These are phyloP conservation scores for Hydrocynus forskahlii DNA, from an alignment of 2,797 vertebrate genomes.

Conservation along the genomic window DNA sequence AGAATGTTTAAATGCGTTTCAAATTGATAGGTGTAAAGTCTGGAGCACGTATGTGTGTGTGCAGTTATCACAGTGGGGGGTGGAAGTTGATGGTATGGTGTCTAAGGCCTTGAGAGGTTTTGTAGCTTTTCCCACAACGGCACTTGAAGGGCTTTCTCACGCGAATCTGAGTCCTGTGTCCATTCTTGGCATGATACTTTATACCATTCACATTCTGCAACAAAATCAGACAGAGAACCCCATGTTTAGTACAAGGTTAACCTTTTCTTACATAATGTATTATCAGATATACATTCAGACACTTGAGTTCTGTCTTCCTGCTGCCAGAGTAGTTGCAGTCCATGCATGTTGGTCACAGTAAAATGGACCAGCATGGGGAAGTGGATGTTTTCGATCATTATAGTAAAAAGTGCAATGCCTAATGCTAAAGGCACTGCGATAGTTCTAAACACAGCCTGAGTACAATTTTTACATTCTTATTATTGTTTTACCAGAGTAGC, in stretches of 20 bases:
- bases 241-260: neutral
- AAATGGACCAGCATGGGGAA: no score
- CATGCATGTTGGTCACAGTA: no score
- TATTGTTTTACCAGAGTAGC: no score
- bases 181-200: conserved; percentile 99
- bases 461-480: no score
- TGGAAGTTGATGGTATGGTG: conserved; percentile 99
- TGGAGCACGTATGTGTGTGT: conserved; percentile 2
- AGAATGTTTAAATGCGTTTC: conserved; percentile 15
- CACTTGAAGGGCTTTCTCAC: conserved; percentile 98
- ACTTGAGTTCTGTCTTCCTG: no score
- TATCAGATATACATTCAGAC: no score
- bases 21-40: neutral
- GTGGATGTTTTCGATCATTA: no score
- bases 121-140: conserved; percentile 98
- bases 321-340: no score
- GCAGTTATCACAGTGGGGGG: conserved; percentile 75
- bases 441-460: no score
- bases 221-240: neutral
- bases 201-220: conserved; percentile 97
- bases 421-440: no score
- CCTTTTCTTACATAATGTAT: no score
- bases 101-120: conserved; percentile 97
- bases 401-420: no score
- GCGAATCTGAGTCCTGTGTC: conserved; percentile 95